Base-by-base conservation (phyloP, 2,888 invertebrate genomes). In the Laothoe populi region DNA sequence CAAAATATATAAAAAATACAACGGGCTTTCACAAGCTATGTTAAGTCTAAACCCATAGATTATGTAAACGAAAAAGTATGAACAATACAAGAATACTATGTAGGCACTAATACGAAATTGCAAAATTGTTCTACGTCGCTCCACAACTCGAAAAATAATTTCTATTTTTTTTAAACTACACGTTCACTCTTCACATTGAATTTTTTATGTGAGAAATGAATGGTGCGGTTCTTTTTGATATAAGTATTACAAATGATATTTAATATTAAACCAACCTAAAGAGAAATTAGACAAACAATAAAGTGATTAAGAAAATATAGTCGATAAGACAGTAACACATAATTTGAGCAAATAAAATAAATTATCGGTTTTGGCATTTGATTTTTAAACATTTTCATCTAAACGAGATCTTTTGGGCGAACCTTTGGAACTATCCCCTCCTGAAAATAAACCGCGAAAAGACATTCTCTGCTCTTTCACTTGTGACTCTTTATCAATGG, bases 401-500 rank as follows among this genome's bases (percentile, higher is more conserved):
- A 70, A 78, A n/a, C 87, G 85, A 0, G 77, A 73, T 67, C 86
- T 86, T 70, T 88, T 87, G 2, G 81, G 70, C 2, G 70, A 66
- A 10, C 63, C 72, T 57, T 83, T 84, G n/a, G 77, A 67, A 40
- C 65, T 67, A 57, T 88, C 87, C 13, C 81, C 81, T 21, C 80
- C 71, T 1, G 90, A 81, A 66, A 87, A 86, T 13, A 86, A 48
- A 0, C 83, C 86, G 19, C 70, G 76, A 65, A 91, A 89, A 3
- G 75, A 76, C 42, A 78, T 81, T 4, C 69, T 73, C 63, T 86
- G 82, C 64, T 87, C 86, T 68, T 92, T 92, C 1, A 89, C 80
- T 68, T 90, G 88, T 1, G 82, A 77, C 57, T 91, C 90, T 66
- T 88, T 90, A 5, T 80, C 79, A 4, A 84, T 67, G 58, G 68